Evolutionary conservation across 2,888 invertebrate species (phyloP), one percentile per base, ranked within the genome.

Genomic region (Entomobrya multifasciata): DNA sequence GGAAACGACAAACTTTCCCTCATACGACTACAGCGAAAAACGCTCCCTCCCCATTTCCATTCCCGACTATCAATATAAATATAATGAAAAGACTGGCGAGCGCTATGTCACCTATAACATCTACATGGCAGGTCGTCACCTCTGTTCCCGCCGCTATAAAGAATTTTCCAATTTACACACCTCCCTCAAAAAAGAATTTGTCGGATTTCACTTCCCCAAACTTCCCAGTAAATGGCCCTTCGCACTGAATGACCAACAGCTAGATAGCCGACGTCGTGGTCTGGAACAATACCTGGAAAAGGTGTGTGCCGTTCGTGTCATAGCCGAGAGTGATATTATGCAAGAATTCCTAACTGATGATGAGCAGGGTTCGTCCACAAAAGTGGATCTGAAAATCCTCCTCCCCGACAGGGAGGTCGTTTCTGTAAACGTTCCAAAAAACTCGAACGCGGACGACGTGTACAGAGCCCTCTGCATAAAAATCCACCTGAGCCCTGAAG

Each of bases 191-290:
- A 96, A 97, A 93, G 98, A 99, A 93, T 99, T 99, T 93, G 94
- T 96, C 90, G 99, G 97, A 82, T 99, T 97, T 93, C 97, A 96
- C 93, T 99, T 99, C 92, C 99, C 99, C 0, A 98, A 98, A 93
- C 93, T 99, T 91, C 99, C 99, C 0, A 98, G 99, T 86, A 99
- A 99, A 93, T 99, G 99, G 98, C 98, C 98, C 81, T 99, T 99
- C 93, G 96, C 96, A 92, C 92, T 99, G 91, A 98, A 97, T 92
- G 99, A 99, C 92, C 99, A 99, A 92, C 99, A 99, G 92, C 93
- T 99, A 88, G 99, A 99, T 93, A 95, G 97, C 0, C 94, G 99
- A 87, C 94, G 99, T 89, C 94, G 99, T 90, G 98, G 98, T 0
- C 94, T 99, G 65, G 99, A 99, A 93, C 97, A 97, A 93, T 99